A percentile compares a stretch with the other conserved stretches of the same genome.
Evolutionary conservation across 2,888 invertebrate species (phyloP).

Genomic region (Lasioglossum leucozonium): DNA sequence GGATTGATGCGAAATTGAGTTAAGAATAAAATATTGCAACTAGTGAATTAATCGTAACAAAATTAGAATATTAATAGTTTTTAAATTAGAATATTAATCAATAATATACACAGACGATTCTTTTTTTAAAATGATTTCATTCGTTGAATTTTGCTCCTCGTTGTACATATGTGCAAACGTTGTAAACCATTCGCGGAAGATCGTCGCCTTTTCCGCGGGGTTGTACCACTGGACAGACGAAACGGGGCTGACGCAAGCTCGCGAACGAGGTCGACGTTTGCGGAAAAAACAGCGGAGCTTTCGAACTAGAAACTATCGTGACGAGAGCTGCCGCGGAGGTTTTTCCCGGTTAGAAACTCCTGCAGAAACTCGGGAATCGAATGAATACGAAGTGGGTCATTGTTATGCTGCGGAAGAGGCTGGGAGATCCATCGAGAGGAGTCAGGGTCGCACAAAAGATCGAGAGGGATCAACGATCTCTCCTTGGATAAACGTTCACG

Average conservation of each 20-base stretch:
- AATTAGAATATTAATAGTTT: no score
- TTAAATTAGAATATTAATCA: no score
- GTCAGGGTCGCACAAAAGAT: constrained; percentile 55
- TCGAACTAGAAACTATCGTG: not conserved
- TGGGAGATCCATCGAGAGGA: constrained; percentile 24
- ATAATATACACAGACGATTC: no score
- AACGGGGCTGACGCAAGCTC: not conserved
- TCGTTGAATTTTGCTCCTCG: not conserved
- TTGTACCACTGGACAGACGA: not conserved
- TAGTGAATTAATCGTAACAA: no score
- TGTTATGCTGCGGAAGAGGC: constrained; percentile 43
- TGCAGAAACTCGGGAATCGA: constrained; percentile 39
- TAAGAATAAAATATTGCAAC: no score
- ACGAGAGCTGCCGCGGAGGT: not conserved
- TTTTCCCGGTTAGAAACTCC: constrained; percentile 30
- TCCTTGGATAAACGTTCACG: constrained; percentile 59
- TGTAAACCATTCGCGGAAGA: not conserved
- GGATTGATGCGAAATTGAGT: no score
- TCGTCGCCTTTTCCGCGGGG: not conserved
- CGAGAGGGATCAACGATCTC: constrained; percentile 58
- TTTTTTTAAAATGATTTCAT: no score
- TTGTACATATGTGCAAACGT: not conserved
- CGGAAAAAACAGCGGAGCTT: not conserved
- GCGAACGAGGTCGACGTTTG: not conserved
- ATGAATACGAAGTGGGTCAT: constrained; percentile 65